These are phyloP conservation scores for Ennomos erosarius DNA, from an alignment of 2,888 invertebrate species.

Conservation along the genomic window DNA sequence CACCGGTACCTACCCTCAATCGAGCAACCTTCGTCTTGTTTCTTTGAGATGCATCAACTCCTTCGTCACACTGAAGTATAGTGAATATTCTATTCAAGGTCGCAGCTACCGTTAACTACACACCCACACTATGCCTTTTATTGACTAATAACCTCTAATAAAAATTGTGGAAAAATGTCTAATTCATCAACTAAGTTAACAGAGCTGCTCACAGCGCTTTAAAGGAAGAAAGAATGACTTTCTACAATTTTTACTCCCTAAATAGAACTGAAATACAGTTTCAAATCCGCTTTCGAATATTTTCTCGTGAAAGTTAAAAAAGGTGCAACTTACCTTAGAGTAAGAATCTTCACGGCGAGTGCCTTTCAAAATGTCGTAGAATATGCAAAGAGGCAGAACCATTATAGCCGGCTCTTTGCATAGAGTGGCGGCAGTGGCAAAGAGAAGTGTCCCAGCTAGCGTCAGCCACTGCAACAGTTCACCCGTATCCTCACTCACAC, in stretches of 20 bases:
- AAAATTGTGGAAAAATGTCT: too few species aligned
- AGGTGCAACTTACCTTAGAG: conserved; percentile 82
- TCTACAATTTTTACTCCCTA: neutral
- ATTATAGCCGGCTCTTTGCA: conserved; percentile 98
- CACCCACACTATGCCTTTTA: too few species aligned
- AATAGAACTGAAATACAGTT: conserved; percentile 9
- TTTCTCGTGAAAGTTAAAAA: conserved; percentile 27
- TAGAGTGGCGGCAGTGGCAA: conserved; percentile 93
- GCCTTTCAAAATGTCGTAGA: conserved; percentile 92
- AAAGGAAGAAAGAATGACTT: too few species aligned
- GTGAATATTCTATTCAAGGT: too few species aligned
- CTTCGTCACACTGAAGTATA: too few species aligned
- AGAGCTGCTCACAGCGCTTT: too few species aligned
- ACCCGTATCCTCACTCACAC: conserved; percentile 74
- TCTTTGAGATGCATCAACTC: too few species aligned
- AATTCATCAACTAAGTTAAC: too few species aligned
- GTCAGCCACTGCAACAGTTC: conserved; percentile 83
- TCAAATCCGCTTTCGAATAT: conserved; percentile 12
- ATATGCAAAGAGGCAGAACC: conserved; percentile 94
- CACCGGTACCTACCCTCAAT: too few species aligned
- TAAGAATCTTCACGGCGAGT: conserved; percentile 76
- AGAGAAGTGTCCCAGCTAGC: conserved; percentile 85
- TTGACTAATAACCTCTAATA: too few species aligned
- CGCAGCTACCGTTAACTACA: too few species aligned
- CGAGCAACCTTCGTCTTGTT: too few species aligned